Evolutionary conservation across 2,113 vertebrate genomes (phyloP).

Genomic region (Equus przewalskii): DNA sequence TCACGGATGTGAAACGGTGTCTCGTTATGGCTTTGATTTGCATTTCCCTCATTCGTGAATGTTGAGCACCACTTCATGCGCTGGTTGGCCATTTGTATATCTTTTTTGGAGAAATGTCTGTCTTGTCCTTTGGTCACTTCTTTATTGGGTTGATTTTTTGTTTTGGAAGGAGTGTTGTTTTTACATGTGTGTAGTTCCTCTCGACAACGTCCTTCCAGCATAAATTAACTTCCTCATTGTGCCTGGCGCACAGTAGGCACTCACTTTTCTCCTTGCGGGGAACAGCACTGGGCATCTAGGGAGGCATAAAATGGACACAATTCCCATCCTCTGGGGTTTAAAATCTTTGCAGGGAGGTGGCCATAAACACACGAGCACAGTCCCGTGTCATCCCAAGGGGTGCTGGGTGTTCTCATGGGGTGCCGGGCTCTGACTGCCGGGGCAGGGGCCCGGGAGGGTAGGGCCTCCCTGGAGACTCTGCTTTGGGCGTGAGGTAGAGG

Average conservation of each 20-base stretch:
- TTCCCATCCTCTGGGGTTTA: background rate
- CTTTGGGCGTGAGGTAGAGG: too few relatives aligned
- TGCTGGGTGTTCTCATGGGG: background rate
- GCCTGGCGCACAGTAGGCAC: background rate
- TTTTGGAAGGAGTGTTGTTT: background rate
- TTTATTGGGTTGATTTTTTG: background rate
- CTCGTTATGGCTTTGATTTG: background rate
- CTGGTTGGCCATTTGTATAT: background rate
- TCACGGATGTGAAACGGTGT: background rate
- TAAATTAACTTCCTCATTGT: background rate
- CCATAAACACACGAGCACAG: too few relatives aligned
- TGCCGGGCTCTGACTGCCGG: background rate
- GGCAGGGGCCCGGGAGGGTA: background rate
- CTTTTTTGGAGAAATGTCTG: background rate
- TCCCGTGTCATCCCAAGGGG: fast-evolving
- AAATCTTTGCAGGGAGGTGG: background rate
- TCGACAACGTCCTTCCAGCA: background rate
- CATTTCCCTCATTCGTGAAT: background rate
- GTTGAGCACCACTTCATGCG: background rate
- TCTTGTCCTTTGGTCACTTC: background rate
- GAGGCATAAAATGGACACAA: fast-evolving
- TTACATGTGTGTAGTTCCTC: background rate
- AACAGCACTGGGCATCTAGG: fast-evolving
- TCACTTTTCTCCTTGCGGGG: background rate
- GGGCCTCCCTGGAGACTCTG: background rate